Evolutionary conservation across 2,888 invertebrate species (phyloP), one percentile per base, ranked within the genome.

Genomic region (Drosophila ochracea): DNA sequence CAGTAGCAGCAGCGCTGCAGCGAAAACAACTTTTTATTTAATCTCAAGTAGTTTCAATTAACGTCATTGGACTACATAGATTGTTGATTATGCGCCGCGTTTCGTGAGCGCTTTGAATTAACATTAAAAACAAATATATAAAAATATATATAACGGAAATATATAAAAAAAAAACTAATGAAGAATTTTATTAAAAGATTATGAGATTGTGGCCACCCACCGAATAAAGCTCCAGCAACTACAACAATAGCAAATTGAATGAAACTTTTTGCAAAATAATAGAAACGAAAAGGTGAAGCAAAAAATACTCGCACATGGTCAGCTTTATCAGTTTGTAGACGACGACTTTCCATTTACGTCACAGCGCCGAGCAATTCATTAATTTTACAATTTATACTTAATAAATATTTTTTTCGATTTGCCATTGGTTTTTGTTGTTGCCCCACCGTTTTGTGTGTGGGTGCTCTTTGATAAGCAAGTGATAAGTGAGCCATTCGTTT

Each of bases 1-100:
- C 63, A 41, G 39, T 39, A 54, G 39, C 63, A 76, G 81, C 71
- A 87, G 77, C 80, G 25, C 25, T 47, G 16, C 16, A 25, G 47
- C 87, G 75, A 84, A 84, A 84, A 78, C 76, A 83, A 78, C 73
- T 81, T 76, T 73, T 50, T 72, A 57, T 74, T 72, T 90, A 88
- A 88, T 88, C 90, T 90, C 67, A 71, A 90, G 86, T 88, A 84
- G 81, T 88, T 90, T 84, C 88, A 88, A 90, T 90, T 90, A 90
- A 90, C 91, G 89, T 89, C 89, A 90, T 84, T 88, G 87, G 88
- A 80, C 86, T 86, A 88, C 84, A 86, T 86, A 86, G 89, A 86
- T 89, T 84, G 84, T 70, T 73, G 85, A 88, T 88, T 74, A 76
- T 68, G 61, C 68, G 82, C 53, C 70, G 80, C 76, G 73, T 68